Evolutionary conservation across 1,140 invertebrate species (phyloP).

Genomic region (Rhyzopertha dominica): DNA sequence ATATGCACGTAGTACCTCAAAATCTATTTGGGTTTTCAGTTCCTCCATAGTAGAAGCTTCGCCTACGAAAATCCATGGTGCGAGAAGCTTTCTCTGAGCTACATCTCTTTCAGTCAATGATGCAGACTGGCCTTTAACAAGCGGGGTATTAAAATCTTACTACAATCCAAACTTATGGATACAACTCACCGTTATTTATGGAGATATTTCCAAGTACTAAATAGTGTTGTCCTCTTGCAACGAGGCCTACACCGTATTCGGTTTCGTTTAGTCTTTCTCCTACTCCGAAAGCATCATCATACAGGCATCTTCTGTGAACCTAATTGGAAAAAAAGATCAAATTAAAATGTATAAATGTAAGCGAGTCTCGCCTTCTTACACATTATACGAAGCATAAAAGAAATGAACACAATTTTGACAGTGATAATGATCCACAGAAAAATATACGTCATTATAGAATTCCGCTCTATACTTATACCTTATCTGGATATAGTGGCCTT

Average conservation of each 20-base stretch:
- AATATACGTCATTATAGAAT: too few relatives aligned
- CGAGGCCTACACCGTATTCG: conserved; percentile 66
- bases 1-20: too few relatives aligned
- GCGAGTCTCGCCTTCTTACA: too few relatives aligned
- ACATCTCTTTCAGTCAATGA: conserved; percentile 22
- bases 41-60: conserved; percentile 7
- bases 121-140: background rate
- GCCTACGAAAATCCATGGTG: conserved; percentile 31
- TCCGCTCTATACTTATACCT: too few relatives aligned
- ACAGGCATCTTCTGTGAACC: conserved; percentile 78
- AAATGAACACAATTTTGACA: too few relatives aligned
- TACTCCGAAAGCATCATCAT: conserved; percentile 90
- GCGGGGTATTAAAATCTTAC: conserved; percentile 15
- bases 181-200: too few relatives aligned
- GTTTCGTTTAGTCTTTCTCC: conserved; percentile 87
- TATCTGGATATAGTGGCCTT: too few relatives aligned
- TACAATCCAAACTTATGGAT: too few relatives aligned
- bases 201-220: conserved; percentile 36
- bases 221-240: conserved; percentile 72
- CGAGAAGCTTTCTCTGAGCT: conserved; percentile 24
- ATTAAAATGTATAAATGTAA: too few relatives aligned
- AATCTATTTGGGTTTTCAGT: conserved; percentile 14
- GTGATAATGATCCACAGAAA: too few relatives aligned
- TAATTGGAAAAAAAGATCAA: too few relatives aligned
- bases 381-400: too few relatives aligned